Percentiles rank a stretch among this genome's conserved stretches.
Conservation (phyloP, 2,113 vertebrate species). For the Alosa alosa region DNA sequence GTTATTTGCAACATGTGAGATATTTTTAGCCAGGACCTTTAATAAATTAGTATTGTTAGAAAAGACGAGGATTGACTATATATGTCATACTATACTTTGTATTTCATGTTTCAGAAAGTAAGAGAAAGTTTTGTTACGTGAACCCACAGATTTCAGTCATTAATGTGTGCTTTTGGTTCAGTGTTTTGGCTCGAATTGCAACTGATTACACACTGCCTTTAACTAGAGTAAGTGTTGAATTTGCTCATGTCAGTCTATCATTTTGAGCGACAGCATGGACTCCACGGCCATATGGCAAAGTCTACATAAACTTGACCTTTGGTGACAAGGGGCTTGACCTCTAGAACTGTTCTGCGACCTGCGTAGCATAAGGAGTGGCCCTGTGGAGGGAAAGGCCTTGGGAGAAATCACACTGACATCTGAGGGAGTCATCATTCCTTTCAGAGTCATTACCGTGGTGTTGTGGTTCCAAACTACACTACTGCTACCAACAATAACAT, state of each 20-base stretch:
- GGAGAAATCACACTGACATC: conserved; percentile 46
- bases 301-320: conserved; percentile 68
- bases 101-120: not conserved
- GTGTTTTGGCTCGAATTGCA: not conserved
- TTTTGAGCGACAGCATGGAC: conserved; percentile 61
- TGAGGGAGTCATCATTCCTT: conserved; percentile 44
- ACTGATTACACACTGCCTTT: not conserved
- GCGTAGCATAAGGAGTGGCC: conserved; percentile 16
- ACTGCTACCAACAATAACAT: conserved; percentile 15
- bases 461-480: conserved; percentile 28
- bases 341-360: conserved; percentile 21
- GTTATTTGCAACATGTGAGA: not conserved
- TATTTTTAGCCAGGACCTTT: not conserved
- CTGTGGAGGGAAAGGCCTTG: conserved; percentile 22
- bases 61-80: too few species aligned
- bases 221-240: not conserved
- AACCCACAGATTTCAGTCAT: not conserved
- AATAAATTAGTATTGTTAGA: too few species aligned
- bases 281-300: conserved; percentile 66
- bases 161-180: not conserved
- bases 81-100: not conserved
- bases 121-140: not conserved
- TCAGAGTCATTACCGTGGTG: conserved; percentile 42
- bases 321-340: conserved; percentile 54
- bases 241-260: conserved; percentile 31